Percentiles rank a stretch among this genome's conserved stretches.
Evolutionary conservation across 2,888 invertebrate species (phyloP).

Genomic region (Seira ritae): DNA sequence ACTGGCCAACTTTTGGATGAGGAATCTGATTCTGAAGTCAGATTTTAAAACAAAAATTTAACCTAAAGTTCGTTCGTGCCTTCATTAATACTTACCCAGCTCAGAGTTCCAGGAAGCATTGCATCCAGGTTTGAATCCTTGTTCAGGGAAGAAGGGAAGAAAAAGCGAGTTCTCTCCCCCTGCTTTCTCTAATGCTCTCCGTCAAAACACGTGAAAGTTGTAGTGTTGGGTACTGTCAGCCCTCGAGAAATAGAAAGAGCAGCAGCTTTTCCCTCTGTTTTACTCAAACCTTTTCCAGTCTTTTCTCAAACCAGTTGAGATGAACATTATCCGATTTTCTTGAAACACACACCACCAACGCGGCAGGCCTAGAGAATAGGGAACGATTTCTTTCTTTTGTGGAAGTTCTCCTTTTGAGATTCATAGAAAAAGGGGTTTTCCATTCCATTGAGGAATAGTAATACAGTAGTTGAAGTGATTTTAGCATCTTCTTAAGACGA

Average conservation of each 20-base stretch:
- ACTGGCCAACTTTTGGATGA: no score
- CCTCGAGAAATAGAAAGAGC: constrained; percentile 25
- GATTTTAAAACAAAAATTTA: no score
- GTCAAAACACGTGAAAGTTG: constrained; percentile 14
- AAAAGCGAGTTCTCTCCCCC: constrained; percentile 30
- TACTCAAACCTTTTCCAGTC: constrained; percentile 43
- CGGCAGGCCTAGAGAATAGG: not conserved
- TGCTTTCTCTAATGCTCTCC: not conserved
- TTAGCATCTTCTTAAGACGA: no score
- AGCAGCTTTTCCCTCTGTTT: constrained; percentile 33
- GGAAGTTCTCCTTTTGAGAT: not conserved
- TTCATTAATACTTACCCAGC: no score
- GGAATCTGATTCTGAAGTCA: no score
- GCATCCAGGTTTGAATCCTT: no score
- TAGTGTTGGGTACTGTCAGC: not conserved
- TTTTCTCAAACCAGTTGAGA: constrained; percentile 42
- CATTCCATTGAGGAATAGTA: no score
- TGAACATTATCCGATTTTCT: constrained; percentile 53
- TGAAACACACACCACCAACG: constrained; percentile 22
- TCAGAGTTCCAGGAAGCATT: no score
- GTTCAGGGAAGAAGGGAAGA: constrained; percentile 29
- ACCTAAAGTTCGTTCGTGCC: no score
- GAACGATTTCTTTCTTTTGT: constrained; percentile 14
- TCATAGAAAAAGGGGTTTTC: constrained; percentile 20
- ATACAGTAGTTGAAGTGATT: no score